These are phyloP conservation scores for Danaus melanippus DNA, from an alignment of 1,140 invertebrate species.

Conservation along the genomic window DNA sequence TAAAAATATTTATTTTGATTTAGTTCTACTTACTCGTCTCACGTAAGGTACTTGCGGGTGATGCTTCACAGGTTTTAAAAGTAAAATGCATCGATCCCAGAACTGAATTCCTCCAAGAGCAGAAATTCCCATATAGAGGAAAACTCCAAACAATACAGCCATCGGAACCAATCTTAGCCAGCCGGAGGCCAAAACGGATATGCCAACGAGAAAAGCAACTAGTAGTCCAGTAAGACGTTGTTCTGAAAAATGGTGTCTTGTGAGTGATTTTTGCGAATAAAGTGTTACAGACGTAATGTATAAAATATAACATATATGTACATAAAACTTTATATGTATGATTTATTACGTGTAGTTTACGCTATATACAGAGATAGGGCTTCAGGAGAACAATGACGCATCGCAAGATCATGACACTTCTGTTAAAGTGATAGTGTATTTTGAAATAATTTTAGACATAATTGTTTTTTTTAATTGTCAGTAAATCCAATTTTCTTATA, in stretches of 20 bases:
- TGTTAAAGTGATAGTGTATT: no score
- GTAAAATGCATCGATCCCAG: conserved; percentile 87
- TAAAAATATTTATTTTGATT: neutral
- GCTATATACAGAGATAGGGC: no score
- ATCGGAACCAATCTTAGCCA: conserved; percentile 89
- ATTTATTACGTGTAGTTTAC: no score
- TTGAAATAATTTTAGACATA: no score
- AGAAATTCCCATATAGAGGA: conserved; percentile 96
- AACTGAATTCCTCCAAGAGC: conserved; percentile 94
- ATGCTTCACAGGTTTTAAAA: conserved; percentile 95
- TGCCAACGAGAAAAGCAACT: conserved; percentile 82
- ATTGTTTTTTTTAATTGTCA: no score
- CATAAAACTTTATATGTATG: no score
- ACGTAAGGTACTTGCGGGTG: conserved; percentile 89
- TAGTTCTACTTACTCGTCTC: conserved; percentile 72
- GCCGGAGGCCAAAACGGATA: conserved; percentile 87
- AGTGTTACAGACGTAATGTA: no score
- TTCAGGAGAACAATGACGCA: no score
- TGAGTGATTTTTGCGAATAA: no score
- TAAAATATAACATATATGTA: no score
- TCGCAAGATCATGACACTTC: no score
- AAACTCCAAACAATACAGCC: conserved; percentile 95
- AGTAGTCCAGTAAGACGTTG: conserved; percentile 85
- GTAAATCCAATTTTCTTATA: no score
- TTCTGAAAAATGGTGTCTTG: conserved; percentile 68